Conservation (phyloP, 2,113 vertebrate species). For the Macaca nemestrina region DNA sequence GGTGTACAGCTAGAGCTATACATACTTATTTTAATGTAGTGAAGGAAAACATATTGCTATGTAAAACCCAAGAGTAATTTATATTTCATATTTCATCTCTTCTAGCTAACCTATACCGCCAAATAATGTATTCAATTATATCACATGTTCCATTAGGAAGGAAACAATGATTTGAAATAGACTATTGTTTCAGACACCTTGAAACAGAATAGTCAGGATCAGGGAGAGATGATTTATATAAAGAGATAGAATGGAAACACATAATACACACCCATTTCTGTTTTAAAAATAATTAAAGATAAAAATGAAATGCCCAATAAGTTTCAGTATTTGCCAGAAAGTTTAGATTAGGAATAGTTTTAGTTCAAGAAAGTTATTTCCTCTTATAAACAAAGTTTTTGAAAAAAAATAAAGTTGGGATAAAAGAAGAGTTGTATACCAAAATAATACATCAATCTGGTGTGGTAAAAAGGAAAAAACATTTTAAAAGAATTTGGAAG, state of each 20-base stretch:
- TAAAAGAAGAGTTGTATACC: background rate
- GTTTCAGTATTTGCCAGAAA: background rate
- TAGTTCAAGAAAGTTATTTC: background rate
- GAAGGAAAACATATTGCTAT: background rate
- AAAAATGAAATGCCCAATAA: background rate
- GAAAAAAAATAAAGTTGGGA: background rate
- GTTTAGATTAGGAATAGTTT: background rate
- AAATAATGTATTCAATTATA: background rate
- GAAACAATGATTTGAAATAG: background rate
- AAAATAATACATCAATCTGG: background rate
- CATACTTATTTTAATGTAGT: background rate
- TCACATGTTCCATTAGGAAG: background rate
- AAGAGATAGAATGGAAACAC: background rate
- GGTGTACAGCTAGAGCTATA: background rate
- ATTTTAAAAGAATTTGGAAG: background rate
- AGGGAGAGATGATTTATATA: background rate
- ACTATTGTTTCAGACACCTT: background rate
- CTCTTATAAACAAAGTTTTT: background rate
- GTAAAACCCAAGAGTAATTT: background rate
- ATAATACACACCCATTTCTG: background rate
- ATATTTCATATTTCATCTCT: background rate
- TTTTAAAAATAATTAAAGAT: background rate
- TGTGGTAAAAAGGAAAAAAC: background rate
- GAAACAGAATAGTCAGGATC: background rate
- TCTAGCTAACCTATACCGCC: background rate